These are phyloP conservation scores for Himalopsyche kuldschensis DNA, from an alignment of 2,888 invertebrate species.

Conservation along the genomic window DNA sequence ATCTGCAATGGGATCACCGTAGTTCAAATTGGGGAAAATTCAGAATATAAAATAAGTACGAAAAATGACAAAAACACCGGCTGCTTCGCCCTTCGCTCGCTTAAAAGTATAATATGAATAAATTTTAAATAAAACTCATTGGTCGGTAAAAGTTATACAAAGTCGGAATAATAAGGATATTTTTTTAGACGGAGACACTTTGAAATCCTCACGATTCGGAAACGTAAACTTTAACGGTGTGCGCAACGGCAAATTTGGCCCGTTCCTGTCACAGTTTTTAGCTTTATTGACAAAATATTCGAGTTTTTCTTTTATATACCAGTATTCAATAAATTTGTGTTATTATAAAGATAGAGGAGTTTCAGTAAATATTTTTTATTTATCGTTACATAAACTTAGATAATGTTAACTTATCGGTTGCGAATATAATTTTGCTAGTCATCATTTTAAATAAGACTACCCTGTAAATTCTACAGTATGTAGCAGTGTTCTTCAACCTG, in stretches of 20 bases:
- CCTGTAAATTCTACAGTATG: too few species aligned
- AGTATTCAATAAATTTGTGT: too few species aligned
- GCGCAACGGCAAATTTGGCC: neutral
- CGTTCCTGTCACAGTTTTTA: neutral
- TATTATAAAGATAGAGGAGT: too few species aligned
- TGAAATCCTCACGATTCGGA: neutral
- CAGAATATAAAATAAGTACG: neutral
- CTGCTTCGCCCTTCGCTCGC: neutral
- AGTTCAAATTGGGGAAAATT: constrained; percentile 3
- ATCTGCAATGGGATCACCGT: neutral
- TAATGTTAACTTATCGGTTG: too few species aligned
- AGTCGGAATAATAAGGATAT: neutral
- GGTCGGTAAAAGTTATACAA: neutral
- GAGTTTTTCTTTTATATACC: neutral
- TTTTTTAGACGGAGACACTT: neutral
- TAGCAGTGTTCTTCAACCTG: too few species aligned
- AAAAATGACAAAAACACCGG: neutral
- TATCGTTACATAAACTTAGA: too few species aligned
- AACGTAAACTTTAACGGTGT: neutral
- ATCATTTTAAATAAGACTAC: too few species aligned
- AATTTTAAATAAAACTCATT: neutral
- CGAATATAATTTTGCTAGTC: too few species aligned
- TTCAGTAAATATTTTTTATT: too few species aligned
- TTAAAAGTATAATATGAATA: neutral
- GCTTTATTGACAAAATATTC: neutral